Percentiles rank a stretch among this genome's conserved stretches.
These are phyloP conservation scores for Scaeva pyrastri DNA, from an alignment of 2,888 invertebrate genomes.

Conservation along the genomic window DNA sequence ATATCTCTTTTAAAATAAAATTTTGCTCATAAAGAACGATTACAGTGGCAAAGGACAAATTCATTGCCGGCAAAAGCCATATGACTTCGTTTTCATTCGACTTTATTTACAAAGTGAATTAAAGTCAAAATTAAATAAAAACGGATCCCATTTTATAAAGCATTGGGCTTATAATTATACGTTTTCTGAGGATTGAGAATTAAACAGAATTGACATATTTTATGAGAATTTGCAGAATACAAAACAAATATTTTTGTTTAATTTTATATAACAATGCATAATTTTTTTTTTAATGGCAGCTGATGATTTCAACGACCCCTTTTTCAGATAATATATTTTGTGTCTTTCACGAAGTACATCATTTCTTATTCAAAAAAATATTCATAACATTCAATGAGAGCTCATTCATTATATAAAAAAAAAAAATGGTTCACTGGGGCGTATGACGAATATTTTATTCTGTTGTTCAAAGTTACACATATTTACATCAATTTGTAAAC, in stretches of 20 bases:
- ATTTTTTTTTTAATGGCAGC: background rate
- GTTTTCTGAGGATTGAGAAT: background rate
- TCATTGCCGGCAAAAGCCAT: slow-evolving; percentile 6
- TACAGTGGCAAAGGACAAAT: background rate
- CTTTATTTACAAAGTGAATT: background rate
- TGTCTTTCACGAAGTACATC: background rate
- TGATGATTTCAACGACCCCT: background rate
- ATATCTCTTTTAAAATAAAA: background rate
- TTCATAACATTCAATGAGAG: no score
- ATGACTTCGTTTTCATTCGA: background rate
- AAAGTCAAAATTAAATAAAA: background rate
- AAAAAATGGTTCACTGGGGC: slow-evolving; percentile 3
- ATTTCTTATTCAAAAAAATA: background rate
- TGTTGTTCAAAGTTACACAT: no score
- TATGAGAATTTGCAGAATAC: background rate
- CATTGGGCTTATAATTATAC: slow-evolving; percentile 6
- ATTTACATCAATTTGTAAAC: no score
- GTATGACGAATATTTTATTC: slow-evolving; percentile 12
- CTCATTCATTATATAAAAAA: background rate
- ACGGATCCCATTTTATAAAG: background rate
- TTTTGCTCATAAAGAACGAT: background rate
- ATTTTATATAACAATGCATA: background rate
- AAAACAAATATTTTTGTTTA: slow-evolving; percentile 7
- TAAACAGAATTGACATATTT: background rate
- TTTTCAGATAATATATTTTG: background rate